These are phyloP conservation scores for Pterois miles DNA, from an alignment of 2,797 vertebrate species.

Conservation along the genomic window DNA sequence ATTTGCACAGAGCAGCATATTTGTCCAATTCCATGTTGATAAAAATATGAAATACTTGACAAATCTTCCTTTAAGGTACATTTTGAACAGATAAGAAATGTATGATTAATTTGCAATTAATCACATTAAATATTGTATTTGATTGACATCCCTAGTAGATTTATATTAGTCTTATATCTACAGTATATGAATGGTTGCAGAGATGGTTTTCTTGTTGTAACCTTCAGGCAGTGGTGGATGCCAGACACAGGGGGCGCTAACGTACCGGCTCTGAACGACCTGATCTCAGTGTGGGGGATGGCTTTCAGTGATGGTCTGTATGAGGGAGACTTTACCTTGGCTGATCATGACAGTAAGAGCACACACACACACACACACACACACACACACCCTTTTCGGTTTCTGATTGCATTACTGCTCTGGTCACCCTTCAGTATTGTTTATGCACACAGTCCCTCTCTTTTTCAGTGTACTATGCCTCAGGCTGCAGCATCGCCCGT, in stretches of 20 bases:
- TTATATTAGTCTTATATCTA: neutral
- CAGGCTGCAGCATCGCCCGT: slow-evolving; percentile 96
- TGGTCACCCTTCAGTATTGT: neutral
- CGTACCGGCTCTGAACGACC: slow-evolving; percentile 94
- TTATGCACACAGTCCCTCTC: neutral
- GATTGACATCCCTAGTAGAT: neutral
- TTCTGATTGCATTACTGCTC: neutral
- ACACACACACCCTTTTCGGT: neutral
- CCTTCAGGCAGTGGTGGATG: slow-evolving; percentile 98
- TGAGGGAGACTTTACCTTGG: slow-evolving; percentile 96
- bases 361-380: slow-evolving; percentile 8
- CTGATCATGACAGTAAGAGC: slow-evolving; percentile 95
- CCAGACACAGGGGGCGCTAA: slow-evolving; percentile 98
- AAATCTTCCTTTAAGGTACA: too few relatives aligned
- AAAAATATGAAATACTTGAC: too few relatives aligned
- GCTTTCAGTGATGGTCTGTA: slow-evolving; percentile 97
- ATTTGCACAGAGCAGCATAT: too few relatives aligned
- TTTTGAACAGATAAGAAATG: too few relatives aligned
- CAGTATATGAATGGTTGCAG: neutral
- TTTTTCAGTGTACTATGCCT: slow-evolving; percentile 94
- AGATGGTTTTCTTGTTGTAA: neutral
- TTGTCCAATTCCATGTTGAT: too few relatives aligned
- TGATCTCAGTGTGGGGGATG: slow-evolving; percentile 98
- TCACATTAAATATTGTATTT: too few relatives aligned
- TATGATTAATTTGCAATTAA: too few relatives aligned